phyloP scores from a whole-genome alignment of 2,888 invertebrate species.

The Cantharis rufa region DNA sequence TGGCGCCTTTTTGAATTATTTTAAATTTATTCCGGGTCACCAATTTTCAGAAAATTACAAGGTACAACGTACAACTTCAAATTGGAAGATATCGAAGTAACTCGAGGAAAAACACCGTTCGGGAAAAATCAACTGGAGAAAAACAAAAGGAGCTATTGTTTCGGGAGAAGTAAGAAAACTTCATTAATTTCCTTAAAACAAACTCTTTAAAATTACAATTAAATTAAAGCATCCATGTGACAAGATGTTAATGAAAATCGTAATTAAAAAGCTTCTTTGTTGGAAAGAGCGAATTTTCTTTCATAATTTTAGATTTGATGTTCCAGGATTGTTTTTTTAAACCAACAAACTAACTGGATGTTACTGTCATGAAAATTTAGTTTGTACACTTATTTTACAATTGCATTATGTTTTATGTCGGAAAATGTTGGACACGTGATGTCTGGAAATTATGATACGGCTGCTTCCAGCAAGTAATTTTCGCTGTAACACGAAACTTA shows the following conservation, averaged over 20 bases:
- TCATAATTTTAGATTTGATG: neutral
- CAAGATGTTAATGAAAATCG: neutral
- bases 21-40: neutral
- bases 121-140: neutral
- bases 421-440: constrained; percentile 25
- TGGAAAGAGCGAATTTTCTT: neutral
- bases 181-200: neutral
- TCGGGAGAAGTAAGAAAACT: neutral
- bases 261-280: neutral
- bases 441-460: constrained; percentile 25
- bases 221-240: neutral
- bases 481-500: constrained; percentile 13
- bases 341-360: neutral
- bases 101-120: neutral
- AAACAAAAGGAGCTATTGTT: neutral
- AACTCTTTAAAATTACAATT: neutral
- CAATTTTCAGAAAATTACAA: neutral
- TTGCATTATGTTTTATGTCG: constrained; percentile 17
- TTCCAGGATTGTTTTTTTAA: neutral
- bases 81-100: neutral
- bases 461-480: constrained; percentile 8
- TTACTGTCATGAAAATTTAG: constrained; percentile 6
- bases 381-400: constrained; percentile 10
- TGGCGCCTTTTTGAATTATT: neutral
- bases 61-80: neutral